Evolutionary conservation across 23 tunicate genomes (phyloP).

Genomic region (Trididemnum clinides): DNA sequence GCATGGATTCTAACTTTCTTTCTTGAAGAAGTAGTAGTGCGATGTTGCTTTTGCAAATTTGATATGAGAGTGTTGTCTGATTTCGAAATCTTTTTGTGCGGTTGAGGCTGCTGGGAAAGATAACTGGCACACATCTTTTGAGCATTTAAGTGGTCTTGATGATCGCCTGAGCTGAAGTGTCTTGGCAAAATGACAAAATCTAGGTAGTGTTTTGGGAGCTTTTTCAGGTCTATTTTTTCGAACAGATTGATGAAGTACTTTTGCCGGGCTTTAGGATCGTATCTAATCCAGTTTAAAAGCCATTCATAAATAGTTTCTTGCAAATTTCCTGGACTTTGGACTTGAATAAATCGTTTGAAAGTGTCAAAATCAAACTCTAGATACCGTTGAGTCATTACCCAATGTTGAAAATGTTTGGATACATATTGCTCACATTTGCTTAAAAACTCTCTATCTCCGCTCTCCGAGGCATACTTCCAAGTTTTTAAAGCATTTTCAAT

Average conservation of each 20-base stretch:
- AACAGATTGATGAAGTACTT: not conserved
- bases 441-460: not conserved
- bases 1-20: not conserved
- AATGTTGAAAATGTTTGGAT: not conserved
- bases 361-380: not conserved
- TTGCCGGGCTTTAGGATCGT: not conserved
- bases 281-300: not conserved
- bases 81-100: not conserved
- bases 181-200: not conserved
- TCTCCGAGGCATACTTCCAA: not conserved
- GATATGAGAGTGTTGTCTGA: not conserved
- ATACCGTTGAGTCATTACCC: not conserved
- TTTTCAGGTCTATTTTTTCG: not conserved
- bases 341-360: slow-evolving; percentile 8
- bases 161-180: not conserved
- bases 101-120: not conserved
- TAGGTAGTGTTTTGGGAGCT: not conserved
- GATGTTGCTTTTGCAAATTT: not conserved
- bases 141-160: not conserved
- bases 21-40: not conserved
- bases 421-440: not conserved
- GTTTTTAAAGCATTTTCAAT: not conserved
- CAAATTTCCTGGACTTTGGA: not conserved
- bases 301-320: not conserved
- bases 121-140: too few relatives aligned